Evolutionary conservation across 2,113 vertebrate species (phyloP).

Genomic region (Plecotus auritus): DNA sequence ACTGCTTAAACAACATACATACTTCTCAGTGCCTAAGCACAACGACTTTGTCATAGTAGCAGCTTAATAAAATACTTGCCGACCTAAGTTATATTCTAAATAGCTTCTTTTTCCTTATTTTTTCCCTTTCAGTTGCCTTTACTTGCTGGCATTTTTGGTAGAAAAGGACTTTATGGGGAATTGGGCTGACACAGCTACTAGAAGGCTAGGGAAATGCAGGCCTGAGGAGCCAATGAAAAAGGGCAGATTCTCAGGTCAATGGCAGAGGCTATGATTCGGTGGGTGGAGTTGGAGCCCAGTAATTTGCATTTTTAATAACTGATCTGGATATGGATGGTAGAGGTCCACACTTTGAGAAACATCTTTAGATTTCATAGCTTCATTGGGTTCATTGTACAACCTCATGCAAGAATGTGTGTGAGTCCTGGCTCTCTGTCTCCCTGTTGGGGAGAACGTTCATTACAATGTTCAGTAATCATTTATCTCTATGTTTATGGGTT

Average conservation of each 20-base stretch:
- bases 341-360: background rate
- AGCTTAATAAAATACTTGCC: background rate
- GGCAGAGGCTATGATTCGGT: background rate
- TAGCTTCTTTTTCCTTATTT: background rate
- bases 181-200: background rate
- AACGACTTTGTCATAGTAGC: background rate
- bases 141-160: background rate
- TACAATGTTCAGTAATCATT: background rate
- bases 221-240: background rate
- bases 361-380: background rate
- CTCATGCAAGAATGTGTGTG: background rate
- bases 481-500: background rate
- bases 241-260: background rate
- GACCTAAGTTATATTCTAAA: background rate
- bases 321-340: background rate
- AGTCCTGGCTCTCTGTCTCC: background rate
- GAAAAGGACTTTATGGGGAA: background rate
- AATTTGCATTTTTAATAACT: background rate
- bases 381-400: background rate
- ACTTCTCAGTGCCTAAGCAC: background rate
- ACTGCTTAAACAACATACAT: background rate
- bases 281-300: background rate
- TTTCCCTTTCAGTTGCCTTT: background rate
- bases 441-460: background rate
- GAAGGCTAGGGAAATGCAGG: background rate